phyloP scores from a whole-genome alignment of 2,113 vertebrate genomes.

The Clupea harengus region DNA sequence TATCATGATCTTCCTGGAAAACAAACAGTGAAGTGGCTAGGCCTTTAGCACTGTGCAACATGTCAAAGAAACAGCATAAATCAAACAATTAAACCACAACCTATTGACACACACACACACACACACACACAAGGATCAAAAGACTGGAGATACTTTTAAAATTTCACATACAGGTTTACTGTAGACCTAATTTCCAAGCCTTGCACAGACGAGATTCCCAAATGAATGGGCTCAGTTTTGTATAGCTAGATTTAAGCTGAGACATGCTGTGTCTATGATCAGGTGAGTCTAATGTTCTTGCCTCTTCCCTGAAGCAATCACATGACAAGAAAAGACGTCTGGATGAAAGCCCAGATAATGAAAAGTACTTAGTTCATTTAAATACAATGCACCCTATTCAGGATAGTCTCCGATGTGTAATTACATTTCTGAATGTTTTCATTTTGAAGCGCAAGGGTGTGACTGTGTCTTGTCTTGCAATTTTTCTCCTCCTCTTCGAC shows the following conservation, averaged over 20 bases:
- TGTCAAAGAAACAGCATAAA: too few relatives aligned
- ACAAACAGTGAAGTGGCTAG: too few relatives aligned
- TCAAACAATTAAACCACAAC: too few relatives aligned
- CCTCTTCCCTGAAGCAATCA: background rate
- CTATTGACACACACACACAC: too few relatives aligned
- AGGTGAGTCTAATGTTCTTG: slow-evolving; percentile 21
- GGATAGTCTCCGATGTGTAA: slow-evolving; percentile 13
- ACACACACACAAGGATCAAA: too few relatives aligned
- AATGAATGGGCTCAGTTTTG: background rate
- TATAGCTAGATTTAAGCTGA: background rate
- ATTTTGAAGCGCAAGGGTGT: background rate
- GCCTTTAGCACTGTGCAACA: too few relatives aligned
- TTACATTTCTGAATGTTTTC: slow-evolving; percentile 20
- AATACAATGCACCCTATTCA: slow-evolving; percentile 23
- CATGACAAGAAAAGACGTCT: slow-evolving; percentile 1
- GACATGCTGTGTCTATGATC: background rate
- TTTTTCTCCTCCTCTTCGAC: background rate
- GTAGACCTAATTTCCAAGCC: background rate
- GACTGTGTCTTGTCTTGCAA: background rate
- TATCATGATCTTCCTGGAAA: too few relatives aligned
- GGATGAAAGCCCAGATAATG: background rate
- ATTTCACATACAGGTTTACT: background rate
- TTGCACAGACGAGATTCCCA: background rate
- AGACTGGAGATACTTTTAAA: too few relatives aligned
- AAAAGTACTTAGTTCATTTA: slow-evolving; percentile 3